These are phyloP conservation scores for Emydoidea blandingii DNA, from an alignment of 2,797 vertebrate genomes.

Conservation along the genomic window DNA sequence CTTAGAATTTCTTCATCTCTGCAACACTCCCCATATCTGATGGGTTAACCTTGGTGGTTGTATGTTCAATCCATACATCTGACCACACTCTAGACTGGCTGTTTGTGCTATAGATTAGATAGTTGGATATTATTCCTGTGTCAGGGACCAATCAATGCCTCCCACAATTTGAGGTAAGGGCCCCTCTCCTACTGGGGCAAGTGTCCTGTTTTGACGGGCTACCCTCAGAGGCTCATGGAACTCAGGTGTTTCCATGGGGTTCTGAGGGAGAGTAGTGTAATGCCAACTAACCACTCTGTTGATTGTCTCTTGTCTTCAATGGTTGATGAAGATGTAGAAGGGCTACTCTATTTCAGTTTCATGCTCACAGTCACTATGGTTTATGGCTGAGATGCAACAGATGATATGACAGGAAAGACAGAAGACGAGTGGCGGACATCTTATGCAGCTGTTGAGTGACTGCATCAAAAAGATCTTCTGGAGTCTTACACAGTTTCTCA, in stretches of 20 bases:
- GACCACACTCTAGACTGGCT: not conserved
- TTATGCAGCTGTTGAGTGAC: not conserved
- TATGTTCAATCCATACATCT: not conserved
- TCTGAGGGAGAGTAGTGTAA: not conserved
- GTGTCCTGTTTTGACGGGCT: not conserved
- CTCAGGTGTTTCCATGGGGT: not conserved
- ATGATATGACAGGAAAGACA: not conserved
- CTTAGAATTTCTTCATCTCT: not conserved
- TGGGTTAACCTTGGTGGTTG: not conserved
- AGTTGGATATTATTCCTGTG: not conserved
- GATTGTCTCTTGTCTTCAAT: not conserved
- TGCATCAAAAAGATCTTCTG: constrained; percentile 17
- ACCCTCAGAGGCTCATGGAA: not conserved
- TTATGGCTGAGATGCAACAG: not conserved
- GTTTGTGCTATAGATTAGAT: not conserved
- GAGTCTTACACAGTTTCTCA: not conserved
- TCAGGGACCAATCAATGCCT: not conserved
- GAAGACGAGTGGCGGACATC: not conserved
- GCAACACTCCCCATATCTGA: not conserved
- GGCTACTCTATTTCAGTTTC: not conserved
- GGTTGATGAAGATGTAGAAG: not conserved
- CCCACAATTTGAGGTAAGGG: not conserved
- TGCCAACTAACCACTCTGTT: not conserved
- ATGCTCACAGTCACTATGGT: not conserved
- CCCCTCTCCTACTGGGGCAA: not conserved